Percentiles rank a stretch among this genome's conserved stretches.
Conservation (phyloP, 2,888 invertebrate species). For the Polylopha cassiicola region DNA sequence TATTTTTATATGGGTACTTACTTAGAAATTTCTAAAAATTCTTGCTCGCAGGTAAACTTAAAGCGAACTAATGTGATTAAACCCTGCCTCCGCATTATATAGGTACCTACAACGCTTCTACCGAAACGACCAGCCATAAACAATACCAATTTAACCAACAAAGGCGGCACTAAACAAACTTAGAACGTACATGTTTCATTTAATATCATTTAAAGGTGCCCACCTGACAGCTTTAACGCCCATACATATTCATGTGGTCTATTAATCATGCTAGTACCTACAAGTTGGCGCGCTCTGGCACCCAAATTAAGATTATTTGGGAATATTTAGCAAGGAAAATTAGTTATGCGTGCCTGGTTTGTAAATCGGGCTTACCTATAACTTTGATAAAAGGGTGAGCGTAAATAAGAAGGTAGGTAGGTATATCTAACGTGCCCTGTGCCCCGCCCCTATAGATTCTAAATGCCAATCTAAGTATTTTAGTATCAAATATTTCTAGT, state of each 20-base stretch:
- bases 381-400: no score
- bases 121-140: conserved; percentile 5
- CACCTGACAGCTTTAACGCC: conserved; percentile 62
- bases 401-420: no score
- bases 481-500: no score
- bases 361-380: no score
- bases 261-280: conserved; percentile 64
- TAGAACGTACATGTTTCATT: conserved; percentile 58
- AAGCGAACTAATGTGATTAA: no score
- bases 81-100: no score
- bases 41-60: no score
- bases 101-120: neutral
- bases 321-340: conserved; percentile 40
- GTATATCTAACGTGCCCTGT: no score
- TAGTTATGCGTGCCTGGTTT: conserved; percentile 45
- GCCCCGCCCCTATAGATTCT: no score
- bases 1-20: no score
- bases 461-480: no score
- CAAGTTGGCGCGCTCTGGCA: conserved; percentile 25
- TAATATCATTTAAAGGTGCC: conserved; percentile 66
- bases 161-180: conserved; percentile 10
- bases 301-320: conserved; percentile 23
- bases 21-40: no score
- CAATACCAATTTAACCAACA: conserved; percentile 18
- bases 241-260: conserved; percentile 73